phyloP scores from a whole-genome alignment of 2,888 invertebrate species.

The Heliothis peltigera region DNA sequence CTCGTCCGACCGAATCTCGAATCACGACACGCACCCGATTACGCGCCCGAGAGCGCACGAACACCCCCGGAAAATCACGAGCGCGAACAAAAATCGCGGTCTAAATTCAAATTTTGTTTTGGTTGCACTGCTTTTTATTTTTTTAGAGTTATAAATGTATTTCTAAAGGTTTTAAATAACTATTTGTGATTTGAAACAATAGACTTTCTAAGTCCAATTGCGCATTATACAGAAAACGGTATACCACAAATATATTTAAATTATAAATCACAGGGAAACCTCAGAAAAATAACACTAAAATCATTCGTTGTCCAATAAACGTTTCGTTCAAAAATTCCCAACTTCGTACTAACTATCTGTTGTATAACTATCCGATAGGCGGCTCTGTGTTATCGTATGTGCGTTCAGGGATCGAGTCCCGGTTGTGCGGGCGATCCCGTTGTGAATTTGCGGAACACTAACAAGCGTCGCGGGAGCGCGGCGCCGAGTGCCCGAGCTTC shows the following conservation, averaged over 20 bases:
- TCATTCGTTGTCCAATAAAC: constrained; percentile 34
- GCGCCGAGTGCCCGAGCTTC: constrained; percentile 88
- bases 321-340: constrained; percentile 36
- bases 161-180: background rate
- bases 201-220: constrained; percentile 20
- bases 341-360: constrained; percentile 53
- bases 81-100: constrained; percentile 62
- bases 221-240: constrained; percentile 14
- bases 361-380: constrained; percentile 78
- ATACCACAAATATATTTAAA: constrained; percentile 33
- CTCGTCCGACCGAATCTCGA: constrained; percentile 94
- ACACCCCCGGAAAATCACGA: constrained; percentile 77
- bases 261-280: constrained; percentile 46
- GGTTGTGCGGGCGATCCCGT: constrained; percentile 89
- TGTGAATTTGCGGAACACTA: constrained; percentile 90
- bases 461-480: constrained; percentile 89
- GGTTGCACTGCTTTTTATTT: constrained; percentile 38
- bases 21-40: constrained; percentile 79
- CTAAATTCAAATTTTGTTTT: constrained; percentile 56
- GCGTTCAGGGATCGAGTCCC: constrained; percentile 87
- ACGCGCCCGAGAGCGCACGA: constrained; percentile 82
- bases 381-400: constrained; percentile 87
- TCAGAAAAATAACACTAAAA: constrained; percentile 53
- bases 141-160: constrained; percentile 1
- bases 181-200: background rate